Conservation (phyloP, 2,888 invertebrate genomes). For the Germaria angustata region DNA sequence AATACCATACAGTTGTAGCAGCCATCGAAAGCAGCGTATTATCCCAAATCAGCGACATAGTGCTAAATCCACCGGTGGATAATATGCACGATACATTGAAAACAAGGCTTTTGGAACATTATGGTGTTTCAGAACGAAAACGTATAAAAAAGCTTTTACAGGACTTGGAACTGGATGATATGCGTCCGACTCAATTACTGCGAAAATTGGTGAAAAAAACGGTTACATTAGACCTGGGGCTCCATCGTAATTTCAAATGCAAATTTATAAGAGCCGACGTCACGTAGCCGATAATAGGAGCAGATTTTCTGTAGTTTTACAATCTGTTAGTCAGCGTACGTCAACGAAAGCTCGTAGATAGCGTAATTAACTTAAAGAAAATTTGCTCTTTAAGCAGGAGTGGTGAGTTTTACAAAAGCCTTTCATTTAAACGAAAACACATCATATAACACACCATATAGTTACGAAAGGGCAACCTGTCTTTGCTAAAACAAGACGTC, state of each 20-base stretch:
- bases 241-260: too few species aligned
- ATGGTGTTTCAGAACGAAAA: conserved; percentile 68
- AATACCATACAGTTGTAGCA: conserved; percentile 69
- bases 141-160: conserved; percentile 66
- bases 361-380: too few species aligned
- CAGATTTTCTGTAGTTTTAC: conserved; percentile 60
- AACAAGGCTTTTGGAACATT: conserved; percentile 54
- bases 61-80: conserved; percentile 62
- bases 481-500: conserved; percentile 54
- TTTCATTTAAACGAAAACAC: neutral
- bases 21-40: conserved; percentile 69
- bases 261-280: conserved; percentile 69
- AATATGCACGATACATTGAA: conserved; percentile 67
- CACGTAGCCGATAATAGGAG: conserved; percentile 66
- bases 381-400: too few species aligned
- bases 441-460: too few species aligned
- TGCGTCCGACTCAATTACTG: conserved; percentile 69
- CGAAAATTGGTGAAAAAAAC: conserved; percentile 68
- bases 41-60: conserved; percentile 68
- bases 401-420: conserved; percentile 20
- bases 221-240: too few species aligned
- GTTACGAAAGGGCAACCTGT: conserved; percentile 56
- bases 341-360: conserved; percentile 43
- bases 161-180: conserved; percentile 69
- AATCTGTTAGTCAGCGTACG: too few species aligned